These are phyloP conservation scores for Drosophila varians DNA, from an alignment of 1,140 invertebrate species.

Conservation along the genomic window DNA sequence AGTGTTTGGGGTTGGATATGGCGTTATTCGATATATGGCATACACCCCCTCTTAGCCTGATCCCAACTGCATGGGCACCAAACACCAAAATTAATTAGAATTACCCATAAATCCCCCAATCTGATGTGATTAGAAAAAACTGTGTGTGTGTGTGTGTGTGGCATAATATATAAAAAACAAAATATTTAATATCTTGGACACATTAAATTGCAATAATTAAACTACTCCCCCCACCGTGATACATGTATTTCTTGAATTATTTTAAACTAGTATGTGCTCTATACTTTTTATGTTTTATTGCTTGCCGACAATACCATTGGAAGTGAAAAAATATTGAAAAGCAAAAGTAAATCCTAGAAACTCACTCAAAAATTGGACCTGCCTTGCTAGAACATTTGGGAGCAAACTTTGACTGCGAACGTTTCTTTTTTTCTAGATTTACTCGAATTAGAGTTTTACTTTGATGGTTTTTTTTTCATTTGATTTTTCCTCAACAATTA, in stretches of 20 bases:
- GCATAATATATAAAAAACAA: constrained; percentile 3
- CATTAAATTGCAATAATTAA: constrained; percentile 18
- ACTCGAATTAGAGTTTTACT: constrained; percentile 38
- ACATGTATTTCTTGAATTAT: constrained; percentile 46
- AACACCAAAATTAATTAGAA: not conserved
- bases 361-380: constrained; percentile 15
- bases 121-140: not conserved
- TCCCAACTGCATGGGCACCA: constrained; percentile 48
- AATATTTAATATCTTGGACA: constrained; percentile 11
- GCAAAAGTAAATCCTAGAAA: constrained; percentile 21
- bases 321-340: not conserved
- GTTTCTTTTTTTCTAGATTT: constrained; percentile 24
- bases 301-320: constrained; percentile 44
- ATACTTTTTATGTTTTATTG: constrained; percentile 50
- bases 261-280: constrained; percentile 48
- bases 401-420: constrained; percentile 40
- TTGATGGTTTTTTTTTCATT: constrained; percentile 20
- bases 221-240: constrained; percentile 28
- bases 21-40: constrained; percentile 6
- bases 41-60: constrained; percentile 11
- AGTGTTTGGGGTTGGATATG: constrained; percentile 9
- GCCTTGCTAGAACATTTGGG: constrained; percentile 34
- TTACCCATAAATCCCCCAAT: not conserved
- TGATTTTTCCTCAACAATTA: constrained; percentile 26
- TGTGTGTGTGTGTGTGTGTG: constrained; percentile 1